A percentile compares a stretch with the other conserved stretches of the same genome.
Conservation (phyloP, 2,113 vertebrate genomes). For the Verasper variegatus region DNA sequence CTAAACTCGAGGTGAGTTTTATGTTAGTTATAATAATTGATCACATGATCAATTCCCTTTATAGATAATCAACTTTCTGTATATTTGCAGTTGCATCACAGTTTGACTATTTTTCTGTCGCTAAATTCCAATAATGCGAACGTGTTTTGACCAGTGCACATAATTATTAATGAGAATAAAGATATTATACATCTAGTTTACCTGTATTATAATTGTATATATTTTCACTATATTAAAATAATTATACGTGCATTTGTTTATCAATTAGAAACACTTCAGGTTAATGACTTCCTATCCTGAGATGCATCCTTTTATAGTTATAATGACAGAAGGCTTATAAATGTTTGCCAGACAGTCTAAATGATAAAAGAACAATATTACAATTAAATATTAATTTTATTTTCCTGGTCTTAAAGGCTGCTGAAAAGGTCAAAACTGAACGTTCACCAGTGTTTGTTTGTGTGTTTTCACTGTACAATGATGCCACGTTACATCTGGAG, state of each 20-base stretch:
- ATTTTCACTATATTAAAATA: too few relatives aligned
- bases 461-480: constrained; percentile 21
- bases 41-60: too few relatives aligned
- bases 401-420: background rate
- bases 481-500: constrained; percentile 31
- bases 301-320: background rate
- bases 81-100: too few relatives aligned
- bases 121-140: too few relatives aligned
- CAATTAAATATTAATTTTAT: background rate
- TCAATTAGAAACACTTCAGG: background rate
- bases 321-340: background rate
- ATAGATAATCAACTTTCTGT: too few relatives aligned
- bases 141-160: too few relatives aligned
- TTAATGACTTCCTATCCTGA: background rate
- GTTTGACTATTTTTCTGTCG: too few relatives aligned
- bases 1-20: constrained; percentile 85
- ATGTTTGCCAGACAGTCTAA: background rate
- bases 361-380: background rate
- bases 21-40: background rate
- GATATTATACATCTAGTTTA: background rate
- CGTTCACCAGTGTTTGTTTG: constrained; percentile 17
- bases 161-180: background rate
- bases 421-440: constrained; percentile 5
- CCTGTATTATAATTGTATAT: background rate
- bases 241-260: background rate